phyloP scores from a whole-genome alignment of 1,140 invertebrate genomes.

The Oreohelix idahoensis region DNA sequence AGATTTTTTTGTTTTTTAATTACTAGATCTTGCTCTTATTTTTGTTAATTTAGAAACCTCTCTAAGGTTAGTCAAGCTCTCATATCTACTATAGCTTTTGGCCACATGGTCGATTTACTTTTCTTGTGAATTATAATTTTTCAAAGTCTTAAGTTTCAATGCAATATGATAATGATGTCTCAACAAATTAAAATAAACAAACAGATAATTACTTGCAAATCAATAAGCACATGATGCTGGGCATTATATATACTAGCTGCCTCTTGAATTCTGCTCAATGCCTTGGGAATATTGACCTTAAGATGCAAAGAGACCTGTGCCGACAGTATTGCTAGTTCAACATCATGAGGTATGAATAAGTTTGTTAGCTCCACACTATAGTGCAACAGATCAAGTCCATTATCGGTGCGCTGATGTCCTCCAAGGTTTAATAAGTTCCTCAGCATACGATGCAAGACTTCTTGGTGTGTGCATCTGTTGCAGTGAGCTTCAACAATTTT shows the following conservation, averaged over 20 bases:
- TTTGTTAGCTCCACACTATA: neutral
- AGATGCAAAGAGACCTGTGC: neutral
- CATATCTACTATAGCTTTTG: too few species aligned
- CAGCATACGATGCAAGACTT: conserved; percentile 14
- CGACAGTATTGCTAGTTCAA: neutral
- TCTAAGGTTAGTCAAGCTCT: too few species aligned
- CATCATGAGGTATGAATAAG: neutral
- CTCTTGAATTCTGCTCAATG: conserved; percentile 18
- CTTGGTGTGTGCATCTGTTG: conserved; percentile 2
- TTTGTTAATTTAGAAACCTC: too few species aligned
- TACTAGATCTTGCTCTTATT: too few species aligned
- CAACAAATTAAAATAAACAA: too few species aligned
- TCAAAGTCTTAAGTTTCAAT: too few species aligned
- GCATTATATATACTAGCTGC: neutral
- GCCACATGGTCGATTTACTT: too few species aligned
- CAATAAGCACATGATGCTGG: neutral
- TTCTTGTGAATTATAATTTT: too few species aligned
- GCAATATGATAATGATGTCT: too few species aligned
- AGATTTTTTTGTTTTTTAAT: too few species aligned
- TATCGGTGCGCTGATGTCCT: neutral
- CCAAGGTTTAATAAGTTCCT: conserved; percentile 1
- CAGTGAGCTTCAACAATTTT: conserved; percentile 9
- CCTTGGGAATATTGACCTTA: neutral
- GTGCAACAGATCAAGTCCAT: neutral
- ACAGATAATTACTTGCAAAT: conserved; percentile 8